Percentiles rank a stretch among this genome's conserved stretches.
These are phyloP conservation scores for Gryon sp. DNA, from an alignment of 1,140 invertebrate genomes.

Conservation along the genomic window DNA sequence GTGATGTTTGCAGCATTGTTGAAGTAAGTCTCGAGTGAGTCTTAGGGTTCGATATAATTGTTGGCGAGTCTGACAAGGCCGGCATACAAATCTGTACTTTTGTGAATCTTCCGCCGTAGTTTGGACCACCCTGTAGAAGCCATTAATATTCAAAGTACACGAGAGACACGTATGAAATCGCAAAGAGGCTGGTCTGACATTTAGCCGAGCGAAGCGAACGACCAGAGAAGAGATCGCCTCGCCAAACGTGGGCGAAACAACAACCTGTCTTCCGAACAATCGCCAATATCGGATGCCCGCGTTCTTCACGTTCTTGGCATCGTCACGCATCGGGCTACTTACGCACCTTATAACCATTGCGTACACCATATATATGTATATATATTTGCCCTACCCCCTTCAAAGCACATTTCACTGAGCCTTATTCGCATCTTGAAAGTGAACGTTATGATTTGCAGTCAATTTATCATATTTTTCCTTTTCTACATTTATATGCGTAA, in stretches of 20 bases:
- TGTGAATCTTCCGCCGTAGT: slow-evolving; percentile 56
- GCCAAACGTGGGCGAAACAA: slow-evolving; percentile 66
- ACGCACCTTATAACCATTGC: slow-evolving; percentile 19
- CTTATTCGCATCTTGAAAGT: slow-evolving; percentile 12
- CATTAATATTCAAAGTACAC: slow-evolving; percentile 71
- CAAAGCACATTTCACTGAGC: slow-evolving; percentile 20
- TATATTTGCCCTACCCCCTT: background rate
- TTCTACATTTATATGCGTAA: background rate
- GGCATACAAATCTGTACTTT: slow-evolving; percentile 59
- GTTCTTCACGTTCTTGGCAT: slow-evolving; percentile 46
- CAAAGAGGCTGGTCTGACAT: slow-evolving; percentile 69
- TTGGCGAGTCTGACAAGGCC: slow-evolving; percentile 23
- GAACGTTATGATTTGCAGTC: slow-evolving; percentile 11
- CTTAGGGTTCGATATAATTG: slow-evolving; percentile 28
- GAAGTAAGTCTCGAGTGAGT: slow-evolving; percentile 10
- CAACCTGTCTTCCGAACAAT: slow-evolving; percentile 66
- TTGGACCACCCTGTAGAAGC: slow-evolving; percentile 68
- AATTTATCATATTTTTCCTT: background rate
- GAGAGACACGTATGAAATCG: slow-evolving; percentile 67
- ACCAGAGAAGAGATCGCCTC: slow-evolving; percentile 57
- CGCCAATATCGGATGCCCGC: slow-evolving; percentile 55
- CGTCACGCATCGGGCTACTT: slow-evolving; percentile 43
- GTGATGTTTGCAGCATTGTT: too few species aligned
- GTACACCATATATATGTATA: too few species aligned
- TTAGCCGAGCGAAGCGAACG: slow-evolving; percentile 64